Evolutionary conservation across 2,888 invertebrate species (phyloP).

Genomic region (Tholera decimalis): DNA sequence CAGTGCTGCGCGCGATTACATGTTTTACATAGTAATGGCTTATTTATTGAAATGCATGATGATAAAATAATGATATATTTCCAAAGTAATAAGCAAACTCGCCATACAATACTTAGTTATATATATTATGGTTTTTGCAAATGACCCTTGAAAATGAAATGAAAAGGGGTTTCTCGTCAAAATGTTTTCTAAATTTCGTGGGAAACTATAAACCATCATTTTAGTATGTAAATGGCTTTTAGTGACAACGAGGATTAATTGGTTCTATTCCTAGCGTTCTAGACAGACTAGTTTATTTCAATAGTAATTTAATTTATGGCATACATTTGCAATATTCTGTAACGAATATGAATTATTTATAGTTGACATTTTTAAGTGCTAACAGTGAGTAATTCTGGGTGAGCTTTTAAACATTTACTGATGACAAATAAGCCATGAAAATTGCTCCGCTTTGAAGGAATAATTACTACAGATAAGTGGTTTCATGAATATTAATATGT

Average conservation of each 20-base stretch:
- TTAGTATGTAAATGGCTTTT: constrained; percentile 32
- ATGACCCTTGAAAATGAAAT: no score
- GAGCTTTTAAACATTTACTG: constrained; percentile 15
- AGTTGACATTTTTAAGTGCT: constrained; percentile 29
- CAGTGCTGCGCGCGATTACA: no score
- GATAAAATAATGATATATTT: no score
- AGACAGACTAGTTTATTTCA: constrained; percentile 32
- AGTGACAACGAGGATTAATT: constrained; percentile 32
- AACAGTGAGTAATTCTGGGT: constrained; percentile 15
- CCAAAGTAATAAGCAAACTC: no score
- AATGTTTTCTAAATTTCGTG: not conserved
- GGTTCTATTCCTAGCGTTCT: constrained; percentile 27
- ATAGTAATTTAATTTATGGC: constrained; percentile 52
- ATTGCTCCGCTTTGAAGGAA: not conserved
- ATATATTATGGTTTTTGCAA: no score
- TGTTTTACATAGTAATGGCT: no score
- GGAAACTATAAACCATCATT: not conserved
- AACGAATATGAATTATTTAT: constrained; percentile 45
- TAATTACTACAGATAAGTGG: not conserved
- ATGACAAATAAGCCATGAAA: constrained; percentile 5
- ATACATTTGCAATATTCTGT: constrained; percentile 52
- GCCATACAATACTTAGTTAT: no score
- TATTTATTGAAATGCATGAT: no score
- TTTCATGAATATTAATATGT: not conserved
- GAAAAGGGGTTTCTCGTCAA: no score